A percentile compares a stretch with the other conserved stretches of the same genome.
Conservation (phyloP, 2,888 invertebrate species). For the Ganaspis brasiliensis region DNA sequence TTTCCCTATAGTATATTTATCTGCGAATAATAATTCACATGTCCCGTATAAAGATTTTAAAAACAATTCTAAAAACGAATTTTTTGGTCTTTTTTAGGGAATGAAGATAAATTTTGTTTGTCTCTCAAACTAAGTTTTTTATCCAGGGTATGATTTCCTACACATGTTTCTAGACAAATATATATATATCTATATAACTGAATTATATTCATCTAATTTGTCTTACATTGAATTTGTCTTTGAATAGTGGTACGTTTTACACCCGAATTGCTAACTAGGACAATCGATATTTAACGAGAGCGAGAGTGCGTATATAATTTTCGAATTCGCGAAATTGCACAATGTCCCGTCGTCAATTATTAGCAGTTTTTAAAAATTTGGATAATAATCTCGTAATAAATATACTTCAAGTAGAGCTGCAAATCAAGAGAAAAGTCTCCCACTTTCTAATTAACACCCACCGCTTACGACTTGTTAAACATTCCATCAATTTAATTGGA, state of each 20-base stretch:
- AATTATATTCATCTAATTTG: too few relatives aligned
- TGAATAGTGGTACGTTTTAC: slow-evolving; percentile 23
- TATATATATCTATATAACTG: too few relatives aligned
- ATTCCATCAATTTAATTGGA: slow-evolving; percentile 15
- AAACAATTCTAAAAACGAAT: too few relatives aligned
- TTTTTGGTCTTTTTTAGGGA: too few relatives aligned
- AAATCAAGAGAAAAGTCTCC: slow-evolving; percentile 1
- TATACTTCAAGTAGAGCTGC: neutral
- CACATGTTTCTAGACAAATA: too few relatives aligned
- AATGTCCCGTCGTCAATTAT: neutral
- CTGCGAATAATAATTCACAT: too few relatives aligned
- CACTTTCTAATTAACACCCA: slow-evolving; percentile 12
- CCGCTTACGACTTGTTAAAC: neutral
- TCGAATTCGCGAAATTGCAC: slow-evolving; percentile 14
- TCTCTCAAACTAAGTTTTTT: too few relatives aligned
- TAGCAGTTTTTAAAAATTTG: neutral
- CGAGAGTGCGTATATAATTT: slow-evolving; percentile 15
- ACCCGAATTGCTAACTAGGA: slow-evolving; percentile 28
- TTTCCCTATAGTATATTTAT: too few relatives aligned
- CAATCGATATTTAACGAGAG: slow-evolving; percentile 19
- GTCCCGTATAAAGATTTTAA: too few relatives aligned
- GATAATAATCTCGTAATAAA: slow-evolving; percentile 1
- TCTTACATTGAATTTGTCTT: neutral
- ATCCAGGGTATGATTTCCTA: too few relatives aligned
- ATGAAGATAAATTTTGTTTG: too few relatives aligned